phyloP scores from a whole-genome alignment of 2,888 invertebrate genomes.

The Trichogramma dendrolimi region DNA sequence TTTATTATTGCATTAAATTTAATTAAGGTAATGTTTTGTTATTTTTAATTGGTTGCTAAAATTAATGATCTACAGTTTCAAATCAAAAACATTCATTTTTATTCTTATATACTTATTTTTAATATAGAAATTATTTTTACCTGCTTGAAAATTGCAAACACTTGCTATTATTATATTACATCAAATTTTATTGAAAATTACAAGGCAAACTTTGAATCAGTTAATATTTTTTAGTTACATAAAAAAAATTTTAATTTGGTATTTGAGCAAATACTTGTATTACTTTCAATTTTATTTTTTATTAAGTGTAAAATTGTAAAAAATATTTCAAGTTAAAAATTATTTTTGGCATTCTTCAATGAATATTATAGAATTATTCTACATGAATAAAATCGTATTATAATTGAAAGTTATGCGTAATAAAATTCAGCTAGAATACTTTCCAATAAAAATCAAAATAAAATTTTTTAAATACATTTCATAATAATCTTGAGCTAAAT shows the following conservation, averaged over 20 bases:
- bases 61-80: background rate
- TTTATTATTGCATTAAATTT: conserved; percentile 4
- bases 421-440: background rate
- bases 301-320: conserved; percentile 28
- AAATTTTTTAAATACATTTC: background rate
- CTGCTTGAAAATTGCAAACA: no score
- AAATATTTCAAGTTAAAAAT: conserved; percentile 19
- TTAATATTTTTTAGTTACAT: background rate
- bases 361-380: background rate
- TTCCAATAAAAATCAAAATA: background rate
- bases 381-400: background rate
- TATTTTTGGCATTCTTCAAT: conserved; percentile 25
- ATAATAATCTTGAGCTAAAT: no score
- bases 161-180: no score
- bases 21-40: background rate
- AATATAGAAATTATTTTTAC: background rate
- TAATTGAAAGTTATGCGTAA: background rate
- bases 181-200: no score
- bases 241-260: conserved; percentile 8
- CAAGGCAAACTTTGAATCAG: no score
- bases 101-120: conserved; percentile 14
- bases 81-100: background rate
- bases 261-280: conserved; percentile 4
- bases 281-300: conserved; percentile 13
- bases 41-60: background rate